Base-by-base conservation (phyloP, 2,113 vertebrate genomes). In the Platichthys flesus region DNA sequence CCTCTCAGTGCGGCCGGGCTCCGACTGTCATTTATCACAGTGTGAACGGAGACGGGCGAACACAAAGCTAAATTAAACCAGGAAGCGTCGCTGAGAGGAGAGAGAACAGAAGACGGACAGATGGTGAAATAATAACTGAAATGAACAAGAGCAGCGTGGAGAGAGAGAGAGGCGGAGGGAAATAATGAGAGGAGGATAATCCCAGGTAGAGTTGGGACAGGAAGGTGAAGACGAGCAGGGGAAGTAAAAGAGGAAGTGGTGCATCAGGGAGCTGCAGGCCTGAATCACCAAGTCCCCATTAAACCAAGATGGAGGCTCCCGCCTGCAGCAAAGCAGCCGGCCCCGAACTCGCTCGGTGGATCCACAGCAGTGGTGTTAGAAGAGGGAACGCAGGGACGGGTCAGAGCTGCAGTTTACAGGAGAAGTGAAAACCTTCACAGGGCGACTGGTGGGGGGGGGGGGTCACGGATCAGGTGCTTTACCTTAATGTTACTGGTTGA, bases 241-340 rank as follows among this genome's bases (percentile, higher is more conserved):
- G 3, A 79, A 71, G 56, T 47, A 54, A 73, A 20, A 14, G 54
- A 81, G 47, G 54, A 82, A 49, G 24, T 51, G 1, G 18, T 14
- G 73, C 82, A 84, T 78, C 70, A 67, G 81, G 70, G 69, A 82
- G 89, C 84, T 85, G 65, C 78, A 82, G 86, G 89, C 81, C 78
- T 81, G 81, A 85, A 87, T 89, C 76, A 87, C 89, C 85, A 85
- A 85, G 78, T 81, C 76, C 85, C 85, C 83, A 86, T 89, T 89
- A 90, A 80, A 89, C 69, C 83, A 79, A 82, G 81, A 88, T 80
- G 75, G 84, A 87, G 89, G 70, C 78, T 79, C 74, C 82, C 6
- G 89, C 84, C 84, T 79, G 82, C 79, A 85, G 86, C 40, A 13
- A 13, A 31, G 16, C 70, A 79, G 72, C 75, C 75, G 47, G 66